Evolutionary conservation across 1,140 invertebrate genomes (phyloP).

Genomic region (Diorhabda carinulata): DNA sequence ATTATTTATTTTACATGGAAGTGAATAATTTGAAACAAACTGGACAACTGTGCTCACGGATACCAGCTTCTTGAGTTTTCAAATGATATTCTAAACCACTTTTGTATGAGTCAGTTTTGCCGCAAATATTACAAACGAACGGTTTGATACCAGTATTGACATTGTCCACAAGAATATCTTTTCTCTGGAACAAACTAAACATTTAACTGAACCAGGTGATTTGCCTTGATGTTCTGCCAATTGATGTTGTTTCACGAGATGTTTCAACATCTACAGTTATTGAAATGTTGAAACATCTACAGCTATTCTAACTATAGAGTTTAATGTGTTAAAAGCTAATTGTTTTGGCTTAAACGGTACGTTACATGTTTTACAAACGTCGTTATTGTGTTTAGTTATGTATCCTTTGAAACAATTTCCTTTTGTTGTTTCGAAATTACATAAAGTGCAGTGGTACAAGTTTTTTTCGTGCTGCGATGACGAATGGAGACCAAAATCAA

Average conservation of each 20-base stretch:
- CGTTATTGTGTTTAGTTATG: too few species aligned
- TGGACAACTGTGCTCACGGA: conserved; percentile 49
- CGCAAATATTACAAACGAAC: conserved; percentile 59
- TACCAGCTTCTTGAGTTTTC: conserved; percentile 48
- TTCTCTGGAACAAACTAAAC: conserved; percentile 5
- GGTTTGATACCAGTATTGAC: background rate
- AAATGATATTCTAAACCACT: conserved; percentile 56
- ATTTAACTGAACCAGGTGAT: conserved; percentile 1
- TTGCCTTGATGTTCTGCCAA: background rate
- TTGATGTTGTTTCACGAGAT: background rate
- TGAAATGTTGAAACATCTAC: background rate
- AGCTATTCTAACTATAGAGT: too few species aligned
- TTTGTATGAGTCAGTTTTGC: conserved; percentile 58
- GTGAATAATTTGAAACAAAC: conserved; percentile 50
- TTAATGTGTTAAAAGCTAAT: too few species aligned
- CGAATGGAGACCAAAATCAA: too few species aligned
- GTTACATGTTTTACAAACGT: too few species aligned
- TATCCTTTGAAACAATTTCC: too few species aligned
- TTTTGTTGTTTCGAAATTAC: too few species aligned
- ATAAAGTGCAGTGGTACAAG: too few species aligned
- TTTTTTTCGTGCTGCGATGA: too few species aligned
- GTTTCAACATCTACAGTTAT: background rate
- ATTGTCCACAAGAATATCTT: too few species aligned
- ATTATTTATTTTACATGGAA: conserved; percentile 2
- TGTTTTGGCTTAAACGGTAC: too few species aligned